These are phyloP conservation scores for Podargus strigoides DNA, from an alignment of 2,797 vertebrate species.

Conservation along the genomic window DNA sequence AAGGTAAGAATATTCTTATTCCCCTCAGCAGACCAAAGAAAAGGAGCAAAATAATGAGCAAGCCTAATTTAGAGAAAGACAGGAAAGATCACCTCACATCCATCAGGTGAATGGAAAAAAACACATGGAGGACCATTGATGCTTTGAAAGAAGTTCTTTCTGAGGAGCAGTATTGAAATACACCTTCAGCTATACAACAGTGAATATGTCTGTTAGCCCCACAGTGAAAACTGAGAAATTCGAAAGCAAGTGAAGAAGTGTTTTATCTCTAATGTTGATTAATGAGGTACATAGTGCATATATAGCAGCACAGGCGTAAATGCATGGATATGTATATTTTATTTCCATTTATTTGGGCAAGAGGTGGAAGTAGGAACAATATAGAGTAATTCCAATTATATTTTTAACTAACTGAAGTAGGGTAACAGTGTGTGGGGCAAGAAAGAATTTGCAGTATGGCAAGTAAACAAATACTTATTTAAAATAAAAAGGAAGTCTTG, in stretches of 20 bases:
- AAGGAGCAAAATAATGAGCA: background rate
- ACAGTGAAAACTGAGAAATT: background rate
- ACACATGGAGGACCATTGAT: accelerated
- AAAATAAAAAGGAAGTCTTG: background rate
- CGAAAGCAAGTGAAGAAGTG: background rate
- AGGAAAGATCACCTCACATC: background rate
- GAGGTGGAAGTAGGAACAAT: background rate
- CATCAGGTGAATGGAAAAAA: background rate
- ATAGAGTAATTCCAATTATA: background rate
- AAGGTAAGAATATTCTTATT: background rate
- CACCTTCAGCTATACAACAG: background rate
- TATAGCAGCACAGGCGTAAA: background rate
- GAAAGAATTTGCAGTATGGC: background rate
- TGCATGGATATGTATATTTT: background rate
- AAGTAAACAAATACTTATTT: background rate
- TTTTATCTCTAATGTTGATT: background rate
- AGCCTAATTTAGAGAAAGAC: background rate
- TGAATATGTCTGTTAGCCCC: background rate
- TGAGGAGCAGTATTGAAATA: background rate
- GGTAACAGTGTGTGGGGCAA: background rate
- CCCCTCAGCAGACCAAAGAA: background rate
- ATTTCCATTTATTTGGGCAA: background rate
- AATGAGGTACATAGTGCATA: background rate
- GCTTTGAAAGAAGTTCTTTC: background rate
- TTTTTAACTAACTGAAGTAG: background rate